Percentiles rank a stretch among this genome's conserved stretches.
Conservation (phyloP, 2,113 vertebrate genomes). For the Halichoeres trimaculatus region DNA sequence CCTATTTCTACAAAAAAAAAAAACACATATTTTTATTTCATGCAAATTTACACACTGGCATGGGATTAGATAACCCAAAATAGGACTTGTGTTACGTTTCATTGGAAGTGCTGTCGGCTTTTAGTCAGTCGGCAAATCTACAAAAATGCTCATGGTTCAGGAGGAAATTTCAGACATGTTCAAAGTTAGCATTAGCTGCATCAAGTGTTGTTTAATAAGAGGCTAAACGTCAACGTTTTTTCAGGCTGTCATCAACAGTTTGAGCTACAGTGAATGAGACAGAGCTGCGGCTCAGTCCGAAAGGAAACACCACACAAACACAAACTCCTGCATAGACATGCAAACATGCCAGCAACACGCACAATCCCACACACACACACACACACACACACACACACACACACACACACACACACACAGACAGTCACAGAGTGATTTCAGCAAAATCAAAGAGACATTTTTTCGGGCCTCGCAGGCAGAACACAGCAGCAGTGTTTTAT, state of each 20-base stretch:
- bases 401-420: conserved; percentile 9
- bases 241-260: conserved; percentile 54
- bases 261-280: conserved; percentile 41
- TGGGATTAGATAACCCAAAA: conserved; percentile 39
- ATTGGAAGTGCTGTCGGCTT: conserved; percentile 31
- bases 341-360: neutral
- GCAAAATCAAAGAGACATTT: conserved; percentile 70
- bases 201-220: conserved; percentile 45
- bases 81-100: conserved; percentile 37
- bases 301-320: neutral
- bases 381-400: neutral
- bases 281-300: conserved; percentile 31
- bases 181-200: conserved; percentile 40
- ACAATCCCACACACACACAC: conserved; percentile 18
- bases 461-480: conserved; percentile 50
- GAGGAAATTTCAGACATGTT: conserved; percentile 24
- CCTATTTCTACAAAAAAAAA: conserved; percentile 32
- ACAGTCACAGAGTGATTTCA: conserved; percentile 36
- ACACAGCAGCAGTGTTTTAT: conserved; percentile 42
- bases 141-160: conserved; percentile 12
- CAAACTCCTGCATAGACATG: neutral
- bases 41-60: conserved; percentile 24
- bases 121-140: conserved; percentile 29
- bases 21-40: conserved; percentile 44
- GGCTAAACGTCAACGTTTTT: conserved; percentile 58